Percentiles rank a stretch among this genome's conserved stretches.
Conservation (phyloP, 1,140 invertebrate genomes). For the Drosophila santomea region DNA sequence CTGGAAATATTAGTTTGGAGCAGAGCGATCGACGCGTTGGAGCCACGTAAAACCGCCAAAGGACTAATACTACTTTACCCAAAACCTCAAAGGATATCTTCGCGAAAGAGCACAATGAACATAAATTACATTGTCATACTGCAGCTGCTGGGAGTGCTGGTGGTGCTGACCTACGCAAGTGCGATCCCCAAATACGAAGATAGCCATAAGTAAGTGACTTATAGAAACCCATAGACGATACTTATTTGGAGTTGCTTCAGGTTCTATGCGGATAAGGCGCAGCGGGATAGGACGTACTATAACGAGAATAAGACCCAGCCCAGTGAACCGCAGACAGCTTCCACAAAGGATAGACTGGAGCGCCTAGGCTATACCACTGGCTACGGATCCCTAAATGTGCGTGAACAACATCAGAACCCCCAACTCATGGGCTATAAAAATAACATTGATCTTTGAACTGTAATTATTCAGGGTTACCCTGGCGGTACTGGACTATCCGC, state of each 20-base stretch:
- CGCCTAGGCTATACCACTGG: conserved; percentile 80
- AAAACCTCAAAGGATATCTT: conserved; percentile 12
- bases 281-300: conserved; percentile 67
- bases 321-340: conserved; percentile 52
- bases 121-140: conserved; percentile 24
- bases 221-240: neutral
- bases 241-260: conserved; percentile 27
- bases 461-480: conserved; percentile 63
- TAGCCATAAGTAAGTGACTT: conserved; percentile 63
- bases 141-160: conserved; percentile 32
- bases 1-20: conserved; percentile 56
- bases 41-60: conserved; percentile 1
- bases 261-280: conserved; percentile 60
- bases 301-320: conserved; percentile 73
- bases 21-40: conserved; percentile 1
- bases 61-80: conserved; percentile 5
- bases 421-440: neutral
- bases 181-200: conserved; percentile 72
- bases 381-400: conserved; percentile 77
- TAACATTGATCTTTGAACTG: neutral
- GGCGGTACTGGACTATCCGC: conserved; percentile 85
- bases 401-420: neutral
- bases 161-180: conserved; percentile 31
- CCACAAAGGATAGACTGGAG: conserved; percentile 78
- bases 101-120: conserved; percentile 42